Conservation (phyloP, 2,113 vertebrate species). For the Paracanthobrama guichenoti region DNA sequence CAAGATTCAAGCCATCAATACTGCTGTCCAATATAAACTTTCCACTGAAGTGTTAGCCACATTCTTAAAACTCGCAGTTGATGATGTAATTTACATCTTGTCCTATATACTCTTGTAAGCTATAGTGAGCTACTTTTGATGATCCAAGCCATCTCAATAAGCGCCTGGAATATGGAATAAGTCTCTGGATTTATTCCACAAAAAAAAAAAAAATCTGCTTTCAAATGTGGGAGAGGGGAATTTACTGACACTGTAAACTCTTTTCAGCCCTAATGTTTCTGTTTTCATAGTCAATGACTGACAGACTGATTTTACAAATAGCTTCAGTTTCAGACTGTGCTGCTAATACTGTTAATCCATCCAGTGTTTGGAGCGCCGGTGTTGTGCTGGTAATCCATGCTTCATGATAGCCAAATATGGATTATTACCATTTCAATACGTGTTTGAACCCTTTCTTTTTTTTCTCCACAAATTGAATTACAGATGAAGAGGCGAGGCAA, state of each 20-base stretch:
- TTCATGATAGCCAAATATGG: constrained; percentile 21
- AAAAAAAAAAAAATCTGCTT: not conserved
- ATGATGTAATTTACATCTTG: not conserved
- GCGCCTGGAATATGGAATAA: not conserved
- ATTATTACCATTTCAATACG: constrained; percentile 4
- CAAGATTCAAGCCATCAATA: constrained; percentile 26
- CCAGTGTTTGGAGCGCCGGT: not conserved
- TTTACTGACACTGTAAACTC: not conserved
- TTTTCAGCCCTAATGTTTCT: constrained; percentile 19
- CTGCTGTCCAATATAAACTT: constrained; percentile 18
- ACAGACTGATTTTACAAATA: constrained; percentile 19
- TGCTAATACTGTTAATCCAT: constrained; percentile 16
- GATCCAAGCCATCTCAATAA: not conserved
- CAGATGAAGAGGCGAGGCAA: not conserved
- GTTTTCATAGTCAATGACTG: not conserved
- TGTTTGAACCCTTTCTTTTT: not conserved
- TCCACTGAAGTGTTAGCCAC: not conserved
- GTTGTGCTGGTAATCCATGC: constrained; percentile 7
- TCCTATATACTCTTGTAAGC: not conserved
- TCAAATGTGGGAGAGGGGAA: not conserved
- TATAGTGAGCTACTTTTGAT: not conserved
- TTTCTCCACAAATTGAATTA: not conserved
- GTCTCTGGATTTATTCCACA: not conserved
- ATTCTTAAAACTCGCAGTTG: not conserved
- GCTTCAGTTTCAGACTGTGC: constrained; percentile 2